Percentiles rank a stretch among this genome's conserved stretches.
phyloP scores from a whole-genome alignment of 2,113 vertebrate species.

The Anhinga rufa region DNA sequence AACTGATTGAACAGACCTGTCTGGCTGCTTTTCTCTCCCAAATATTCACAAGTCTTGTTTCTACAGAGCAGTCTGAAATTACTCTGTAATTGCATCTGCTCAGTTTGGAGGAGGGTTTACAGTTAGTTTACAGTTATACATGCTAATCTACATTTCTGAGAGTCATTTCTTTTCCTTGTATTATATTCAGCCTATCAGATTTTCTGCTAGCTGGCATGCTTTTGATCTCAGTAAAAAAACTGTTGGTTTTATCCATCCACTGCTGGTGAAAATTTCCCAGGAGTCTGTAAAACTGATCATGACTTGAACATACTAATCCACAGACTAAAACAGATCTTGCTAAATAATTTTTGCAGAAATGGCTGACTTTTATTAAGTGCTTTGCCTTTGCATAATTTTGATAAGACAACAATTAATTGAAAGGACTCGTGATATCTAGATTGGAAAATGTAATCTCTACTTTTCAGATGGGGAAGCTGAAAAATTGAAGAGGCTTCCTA shows the following conservation, averaged over 20 bases:
- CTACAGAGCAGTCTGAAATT: neutral
- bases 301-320: neutral
- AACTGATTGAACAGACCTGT: neutral
- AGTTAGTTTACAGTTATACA: neutral
- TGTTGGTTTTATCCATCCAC: neutral
- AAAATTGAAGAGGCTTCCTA: neutral
- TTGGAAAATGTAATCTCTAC: neutral
- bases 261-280: neutral
- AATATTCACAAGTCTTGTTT: neutral
- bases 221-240: neutral
- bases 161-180: neutral
- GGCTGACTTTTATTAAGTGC: neutral
- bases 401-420: neutral
- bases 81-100: neutral
- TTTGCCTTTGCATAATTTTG: neutral
- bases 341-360: neutral
- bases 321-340: neutral
- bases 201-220: neutral
- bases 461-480: neutral
- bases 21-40: neutral
- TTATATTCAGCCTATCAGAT: neutral
- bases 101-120: neutral
- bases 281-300: neutral
- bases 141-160: neutral
- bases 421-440: neutral